Percentiles rank a stretch among this genome's conserved stretches.
phyloP scores from a whole-genome alignment of 2,113 vertebrate species.

The Trogon surrucura region DNA sequence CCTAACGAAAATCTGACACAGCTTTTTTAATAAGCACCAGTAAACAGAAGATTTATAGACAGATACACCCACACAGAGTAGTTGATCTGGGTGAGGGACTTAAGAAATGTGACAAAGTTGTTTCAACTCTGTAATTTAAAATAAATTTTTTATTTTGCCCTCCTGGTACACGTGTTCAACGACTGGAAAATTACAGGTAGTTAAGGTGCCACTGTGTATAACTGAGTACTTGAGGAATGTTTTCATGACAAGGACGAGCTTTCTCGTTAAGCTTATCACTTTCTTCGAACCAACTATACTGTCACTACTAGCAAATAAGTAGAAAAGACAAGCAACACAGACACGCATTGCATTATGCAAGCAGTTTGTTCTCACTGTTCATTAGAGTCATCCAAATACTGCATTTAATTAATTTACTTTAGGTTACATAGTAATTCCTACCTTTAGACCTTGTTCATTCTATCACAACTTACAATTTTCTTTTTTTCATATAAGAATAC shows the following conservation, averaged over 20 bases:
- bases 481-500: background rate
- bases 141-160: conserved; percentile 71
- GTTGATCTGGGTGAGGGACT: conserved; percentile 22
- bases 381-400: conserved; percentile 28
- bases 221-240: conserved; percentile 68
- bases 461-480: background rate
- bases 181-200: conserved; percentile 71
- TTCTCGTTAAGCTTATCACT: conserved; percentile 66
- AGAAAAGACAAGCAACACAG: conserved; percentile 56
- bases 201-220: conserved; percentile 67
- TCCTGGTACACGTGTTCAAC: conserved; percentile 63
- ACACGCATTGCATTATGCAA: conserved; percentile 34
- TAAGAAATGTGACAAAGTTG: conserved; percentile 49
- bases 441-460: background rate
- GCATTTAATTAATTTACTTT: conserved; percentile 48
- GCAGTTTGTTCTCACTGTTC: conserved; percentile 47
- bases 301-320: conserved; percentile 59
- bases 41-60: conserved; percentile 24
- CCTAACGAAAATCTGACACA: background rate
- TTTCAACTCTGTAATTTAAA: conserved; percentile 66
- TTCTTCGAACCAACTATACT: conserved; percentile 45
- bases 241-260: conserved; percentile 69
- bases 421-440: background rate
- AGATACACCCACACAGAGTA: background rate
- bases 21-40: conserved; percentile 1